phyloP scores from a whole-genome alignment of 2,797 vertebrate species.

The Leptoclinus maculatus region DNA sequence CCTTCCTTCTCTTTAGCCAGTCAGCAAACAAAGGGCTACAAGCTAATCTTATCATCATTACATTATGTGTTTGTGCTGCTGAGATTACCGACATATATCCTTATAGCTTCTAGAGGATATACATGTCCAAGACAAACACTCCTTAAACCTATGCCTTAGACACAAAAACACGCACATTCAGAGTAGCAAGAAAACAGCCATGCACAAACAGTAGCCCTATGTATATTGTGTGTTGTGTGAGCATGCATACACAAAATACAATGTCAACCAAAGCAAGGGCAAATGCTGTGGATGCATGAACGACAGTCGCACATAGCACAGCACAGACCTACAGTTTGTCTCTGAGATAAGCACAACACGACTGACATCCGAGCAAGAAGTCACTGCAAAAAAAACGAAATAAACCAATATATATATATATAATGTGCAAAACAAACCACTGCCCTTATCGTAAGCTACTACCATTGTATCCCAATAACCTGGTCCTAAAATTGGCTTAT shows the following conservation, averaged over 20 bases:
- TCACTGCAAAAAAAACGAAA: neutral
- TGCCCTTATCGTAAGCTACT: neutral
- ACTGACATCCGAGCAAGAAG: neutral
- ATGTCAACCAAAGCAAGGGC: conserved; percentile 14
- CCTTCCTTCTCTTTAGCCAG: conserved; percentile 67
- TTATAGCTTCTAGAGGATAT: conserved; percentile 64
- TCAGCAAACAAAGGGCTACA: conserved; percentile 71
- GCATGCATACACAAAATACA: conserved; percentile 9
- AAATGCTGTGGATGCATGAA: conserved; percentile 31
- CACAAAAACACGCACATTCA: conserved; percentile 44
- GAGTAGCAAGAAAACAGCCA: conserved; percentile 18
- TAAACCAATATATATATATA: conserved; percentile 10
- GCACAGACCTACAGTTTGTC: conserved; percentile 10
- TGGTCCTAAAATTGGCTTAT: neutral
- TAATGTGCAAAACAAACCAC: conserved; percentile 13
- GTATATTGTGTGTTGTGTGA: conserved; percentile 1
- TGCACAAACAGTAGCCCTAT: neutral
- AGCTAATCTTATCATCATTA: conserved; percentile 76
- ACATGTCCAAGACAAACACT: conserved; percentile 61
- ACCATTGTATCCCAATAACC: neutral
- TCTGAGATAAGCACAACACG: conserved; percentile 26
- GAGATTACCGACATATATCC: conserved; percentile 67
- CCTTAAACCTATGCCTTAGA: conserved; percentile 15
- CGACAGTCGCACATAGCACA: conserved; percentile 1
- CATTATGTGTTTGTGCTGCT: conserved; percentile 76